Evolutionary conservation across 2,888 invertebrate species (phyloP), one percentile per base, ranked within the genome.

Genomic region (Tipula helvola): DNA sequence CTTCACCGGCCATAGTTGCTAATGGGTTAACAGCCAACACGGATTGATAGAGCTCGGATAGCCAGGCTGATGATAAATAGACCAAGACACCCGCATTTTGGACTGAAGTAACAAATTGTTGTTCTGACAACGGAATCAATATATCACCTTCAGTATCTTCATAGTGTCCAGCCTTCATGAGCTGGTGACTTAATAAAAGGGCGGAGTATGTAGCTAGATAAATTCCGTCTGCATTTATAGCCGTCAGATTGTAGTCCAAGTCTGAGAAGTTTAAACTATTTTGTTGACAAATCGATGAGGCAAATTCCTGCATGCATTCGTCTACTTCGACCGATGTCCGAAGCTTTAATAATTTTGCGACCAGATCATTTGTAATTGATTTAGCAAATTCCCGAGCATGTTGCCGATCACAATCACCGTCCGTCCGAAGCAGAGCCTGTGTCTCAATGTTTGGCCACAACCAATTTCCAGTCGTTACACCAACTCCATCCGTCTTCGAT

Each of bases 221-320:
- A 71, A 98, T 96, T 36, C 98, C 98, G 91, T 98, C 98, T 0
- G 98, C 98, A 91, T 98, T 98, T 93, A 98, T 96, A 84, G 93
- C 93, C 0, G 93, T 92, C 2, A 95, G 93, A 89, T 95, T 94
- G 90, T 93, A 94, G 88, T 92, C 92, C 87, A 92, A 92, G 86
- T 92, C 91, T 1, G 92, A 92, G 87, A 90, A 91, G 71, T 91
- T 92, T 89, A 90, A 90, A 89, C 91, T 91, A 87, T 92, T 92
- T 93, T 96, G 95, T 92, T 97, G 96, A 91, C 98, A 98, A 89
- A 97, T 97, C 88, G 96, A 95, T 0, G 98, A 97, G 1, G 98
- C 96, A 89, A 98, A 98, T 90, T 96, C 96, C 91, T 98, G 97
- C 91, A 98, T 93, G 0, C 96, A 96, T 90, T 97, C 97, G 89